Conservation (phyloP, 2,888 invertebrate species). For the Micoletzkya japonica region DNA sequence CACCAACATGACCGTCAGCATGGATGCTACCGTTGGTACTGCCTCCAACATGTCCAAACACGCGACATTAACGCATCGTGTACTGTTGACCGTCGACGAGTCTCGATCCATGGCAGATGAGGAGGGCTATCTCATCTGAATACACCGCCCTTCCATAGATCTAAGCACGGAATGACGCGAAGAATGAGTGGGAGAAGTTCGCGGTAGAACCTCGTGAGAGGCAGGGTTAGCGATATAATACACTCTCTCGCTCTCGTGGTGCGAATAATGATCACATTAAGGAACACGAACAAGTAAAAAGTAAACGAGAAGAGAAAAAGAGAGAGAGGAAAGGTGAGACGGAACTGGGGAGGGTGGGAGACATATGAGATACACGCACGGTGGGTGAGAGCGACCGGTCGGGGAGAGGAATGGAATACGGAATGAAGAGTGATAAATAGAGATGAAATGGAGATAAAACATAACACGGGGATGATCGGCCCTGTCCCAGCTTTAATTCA, state of each 20-base stretch:
- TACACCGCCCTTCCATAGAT: neutral
- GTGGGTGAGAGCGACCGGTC: neutral
- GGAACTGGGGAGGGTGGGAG: neutral
- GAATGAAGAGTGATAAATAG: too few species aligned
- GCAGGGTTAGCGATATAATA: too few species aligned
- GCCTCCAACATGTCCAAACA: conserved; percentile 48
- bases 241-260: too few species aligned
- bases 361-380: neutral
- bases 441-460: neutral
- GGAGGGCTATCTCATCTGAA: neutral
- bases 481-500: neutral
- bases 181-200: too few species aligned
- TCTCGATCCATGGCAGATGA: too few species aligned
- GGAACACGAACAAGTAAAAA: too few species aligned
- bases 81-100: too few species aligned
- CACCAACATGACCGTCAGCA: conserved; percentile 61
- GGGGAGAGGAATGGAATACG: neutral
- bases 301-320: neutral
- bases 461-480: neutral
- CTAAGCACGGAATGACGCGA: too few species aligned
- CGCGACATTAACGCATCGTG: conserved; percentile 39
- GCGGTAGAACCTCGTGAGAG: too few species aligned
- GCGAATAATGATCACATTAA: too few species aligned
- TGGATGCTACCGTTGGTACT: conserved; percentile 56
- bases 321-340: neutral